Percentiles rank a stretch among this genome's conserved stretches.
Conservation (phyloP, 2,113 vertebrate genomes). For the Boulengeromyrus knoepffleri region DNA sequence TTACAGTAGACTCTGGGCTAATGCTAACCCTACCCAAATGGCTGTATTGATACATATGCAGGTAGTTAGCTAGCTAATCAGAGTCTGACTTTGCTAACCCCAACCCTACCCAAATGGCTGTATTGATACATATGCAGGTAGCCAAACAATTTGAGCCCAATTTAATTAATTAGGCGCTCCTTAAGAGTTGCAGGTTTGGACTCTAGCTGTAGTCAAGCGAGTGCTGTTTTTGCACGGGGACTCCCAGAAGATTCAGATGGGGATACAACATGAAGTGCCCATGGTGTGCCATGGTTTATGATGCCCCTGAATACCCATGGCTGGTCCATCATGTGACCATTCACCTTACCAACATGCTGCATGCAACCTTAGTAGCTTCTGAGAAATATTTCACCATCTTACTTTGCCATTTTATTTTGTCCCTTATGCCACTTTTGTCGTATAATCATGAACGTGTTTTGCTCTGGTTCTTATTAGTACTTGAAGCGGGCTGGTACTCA, state of each 20-base stretch:
- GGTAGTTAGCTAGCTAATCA: neutral
- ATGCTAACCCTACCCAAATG: neutral
- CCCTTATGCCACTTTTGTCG: neutral
- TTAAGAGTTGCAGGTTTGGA: neutral
- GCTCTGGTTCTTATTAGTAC: neutral
- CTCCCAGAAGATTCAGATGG: neutral
- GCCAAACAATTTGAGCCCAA: neutral
- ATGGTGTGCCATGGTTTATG: neutral
- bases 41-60: neutral
- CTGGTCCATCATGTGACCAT: neutral
- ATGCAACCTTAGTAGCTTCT: neutral
- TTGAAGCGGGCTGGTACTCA: neutral
- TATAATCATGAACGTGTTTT: neutral
- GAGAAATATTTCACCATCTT: neutral
- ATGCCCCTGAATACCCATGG: neutral
- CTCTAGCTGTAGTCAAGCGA: neutral
- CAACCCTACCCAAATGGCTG: neutral
- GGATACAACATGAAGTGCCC: neutral
- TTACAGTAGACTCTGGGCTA: neutral
- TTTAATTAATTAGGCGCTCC: neutral
- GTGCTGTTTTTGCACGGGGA: neutral
- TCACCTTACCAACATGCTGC: neutral
- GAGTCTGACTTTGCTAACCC: neutral
- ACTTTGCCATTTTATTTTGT: neutral
- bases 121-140: neutral